Conservation (phyloP, 1,140 invertebrate genomes). For the Drosophila elegans region DNA sequence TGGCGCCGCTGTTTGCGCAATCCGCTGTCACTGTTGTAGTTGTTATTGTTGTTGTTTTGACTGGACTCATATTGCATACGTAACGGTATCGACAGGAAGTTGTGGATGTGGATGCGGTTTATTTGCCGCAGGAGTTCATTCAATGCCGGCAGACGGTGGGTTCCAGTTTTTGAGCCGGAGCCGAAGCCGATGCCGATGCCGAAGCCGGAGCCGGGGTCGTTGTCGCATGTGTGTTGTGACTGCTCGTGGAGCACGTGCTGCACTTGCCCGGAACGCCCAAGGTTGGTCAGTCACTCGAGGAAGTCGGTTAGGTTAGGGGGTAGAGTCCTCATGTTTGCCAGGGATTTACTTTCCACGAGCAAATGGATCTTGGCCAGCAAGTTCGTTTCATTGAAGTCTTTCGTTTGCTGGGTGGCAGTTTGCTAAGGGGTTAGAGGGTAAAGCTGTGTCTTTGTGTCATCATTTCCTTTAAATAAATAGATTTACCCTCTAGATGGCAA, state of each 20-base stretch:
- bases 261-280: slow-evolving; percentile 20
- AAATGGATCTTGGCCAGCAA: not conserved
- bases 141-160: slow-evolving; percentile 48
- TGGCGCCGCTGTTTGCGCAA: slow-evolving; percentile 7
- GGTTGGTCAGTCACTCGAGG: slow-evolving; percentile 38
- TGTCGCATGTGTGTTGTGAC: slow-evolving; percentile 23
- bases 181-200: no score
- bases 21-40: not conserved
- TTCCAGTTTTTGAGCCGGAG: slow-evolving; percentile 31
- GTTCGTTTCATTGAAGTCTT: slow-evolving; percentile 56
- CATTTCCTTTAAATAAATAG: no score
- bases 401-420: slow-evolving; percentile 17
- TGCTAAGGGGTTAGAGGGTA: no score
- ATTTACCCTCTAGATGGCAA: no score
- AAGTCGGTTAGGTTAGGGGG: slow-evolving; percentile 3
- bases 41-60: slow-evolving; percentile 32
- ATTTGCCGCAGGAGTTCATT: slow-evolving; percentile 57
- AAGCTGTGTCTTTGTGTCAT: no score
- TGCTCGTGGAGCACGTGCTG: slow-evolving; percentile 54
- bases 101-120: slow-evolving; percentile 24
- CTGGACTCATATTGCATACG: slow-evolving; percentile 65
- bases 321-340: not conserved
- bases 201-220: slow-evolving; percentile 50
- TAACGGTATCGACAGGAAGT: slow-evolving; percentile 79
- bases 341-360: not conserved